A percentile compares a stretch with the other conserved stretches of the same genome.
These are phyloP conservation scores for Panurus biarmicus DNA, from an alignment of 2,113 vertebrate species.

Conservation along the genomic window DNA sequence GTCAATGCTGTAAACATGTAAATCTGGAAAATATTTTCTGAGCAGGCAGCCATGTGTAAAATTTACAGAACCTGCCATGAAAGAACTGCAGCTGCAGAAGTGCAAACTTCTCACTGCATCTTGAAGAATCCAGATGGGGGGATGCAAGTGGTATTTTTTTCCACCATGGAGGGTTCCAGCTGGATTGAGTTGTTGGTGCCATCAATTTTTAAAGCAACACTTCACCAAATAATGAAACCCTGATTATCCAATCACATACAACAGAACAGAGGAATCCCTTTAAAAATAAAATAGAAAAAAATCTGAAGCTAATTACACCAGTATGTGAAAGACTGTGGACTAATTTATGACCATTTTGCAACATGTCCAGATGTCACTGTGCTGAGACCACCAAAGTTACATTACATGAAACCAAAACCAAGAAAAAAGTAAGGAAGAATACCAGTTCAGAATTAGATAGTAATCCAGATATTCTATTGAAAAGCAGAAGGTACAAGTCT, in stretches of 20 bases:
- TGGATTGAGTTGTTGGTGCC: slow-evolving; percentile 34
- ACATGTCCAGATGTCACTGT: slow-evolving; percentile 14
- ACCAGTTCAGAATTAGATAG: neutral
- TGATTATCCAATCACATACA: slow-evolving; percentile 34
- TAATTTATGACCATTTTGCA: slow-evolving; percentile 27
- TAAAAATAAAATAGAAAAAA: slow-evolving; percentile 26
- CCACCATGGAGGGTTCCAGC: slow-evolving; percentile 32
- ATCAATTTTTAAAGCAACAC: slow-evolving; percentile 36
- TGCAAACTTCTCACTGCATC: slow-evolving; percentile 67
- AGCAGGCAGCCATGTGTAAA: slow-evolving; percentile 83
- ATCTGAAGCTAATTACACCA: neutral
- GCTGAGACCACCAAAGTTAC: slow-evolving; percentile 49
- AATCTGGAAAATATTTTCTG: slow-evolving; percentile 83
- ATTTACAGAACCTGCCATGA: slow-evolving; percentile 83
- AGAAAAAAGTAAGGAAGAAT: neutral
- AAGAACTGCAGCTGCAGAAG: slow-evolving; percentile 78
- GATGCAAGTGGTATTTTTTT: slow-evolving; percentile 3
- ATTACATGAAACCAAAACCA: neutral
- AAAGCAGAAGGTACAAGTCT: neutral
- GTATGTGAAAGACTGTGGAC: neutral
- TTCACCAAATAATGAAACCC: slow-evolving; percentile 51
- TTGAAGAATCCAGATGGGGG: slow-evolving; percentile 73
- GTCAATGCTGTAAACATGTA: slow-evolving; percentile 75
- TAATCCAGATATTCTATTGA: neutral
- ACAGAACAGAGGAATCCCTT: slow-evolving; percentile 23